Conservation (phyloP, 2,113 vertebrate genomes). For the Lagenorhynchus albirostris region DNA sequence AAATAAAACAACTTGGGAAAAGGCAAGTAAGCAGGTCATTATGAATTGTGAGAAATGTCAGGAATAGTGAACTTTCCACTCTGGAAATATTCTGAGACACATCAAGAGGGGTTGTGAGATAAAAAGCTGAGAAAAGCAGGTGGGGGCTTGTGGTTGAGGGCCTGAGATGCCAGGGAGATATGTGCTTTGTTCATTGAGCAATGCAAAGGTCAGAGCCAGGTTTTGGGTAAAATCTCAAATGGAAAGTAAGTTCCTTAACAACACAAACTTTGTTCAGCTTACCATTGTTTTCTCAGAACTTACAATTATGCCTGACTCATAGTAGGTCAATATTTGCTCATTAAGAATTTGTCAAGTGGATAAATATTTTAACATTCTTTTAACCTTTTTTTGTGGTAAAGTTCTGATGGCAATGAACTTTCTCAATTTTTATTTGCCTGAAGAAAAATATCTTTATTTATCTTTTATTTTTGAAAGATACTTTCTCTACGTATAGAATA, state of each 20-base stretch:
- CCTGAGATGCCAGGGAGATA: neutral
- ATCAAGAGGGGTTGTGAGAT: neutral
- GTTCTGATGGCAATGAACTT: neutral
- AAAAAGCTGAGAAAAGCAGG: neutral
- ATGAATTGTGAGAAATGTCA: neutral
- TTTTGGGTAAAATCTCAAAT: neutral
- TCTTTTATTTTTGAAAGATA: neutral
- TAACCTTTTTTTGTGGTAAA: neutral
- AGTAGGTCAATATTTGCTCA: neutral
- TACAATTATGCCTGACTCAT: neutral
- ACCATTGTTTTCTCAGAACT: neutral
- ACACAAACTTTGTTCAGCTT: neutral
- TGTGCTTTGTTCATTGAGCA: neutral
- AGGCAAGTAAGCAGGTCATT: neutral
- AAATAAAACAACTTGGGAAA: neutral
- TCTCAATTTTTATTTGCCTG: neutral
- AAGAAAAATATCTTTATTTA: neutral
- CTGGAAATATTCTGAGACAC: neutral
- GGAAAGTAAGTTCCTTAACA: neutral
- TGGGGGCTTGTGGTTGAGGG: neutral
- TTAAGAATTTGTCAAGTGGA: neutral
- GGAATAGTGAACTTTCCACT: neutral
- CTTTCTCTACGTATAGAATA: neutral
- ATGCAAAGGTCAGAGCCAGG: neutral
- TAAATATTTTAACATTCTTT: neutral